These are phyloP conservation scores for Gouania willdenowi DNA, from an alignment of 2,797 vertebrate species.

Conservation along the genomic window DNA sequence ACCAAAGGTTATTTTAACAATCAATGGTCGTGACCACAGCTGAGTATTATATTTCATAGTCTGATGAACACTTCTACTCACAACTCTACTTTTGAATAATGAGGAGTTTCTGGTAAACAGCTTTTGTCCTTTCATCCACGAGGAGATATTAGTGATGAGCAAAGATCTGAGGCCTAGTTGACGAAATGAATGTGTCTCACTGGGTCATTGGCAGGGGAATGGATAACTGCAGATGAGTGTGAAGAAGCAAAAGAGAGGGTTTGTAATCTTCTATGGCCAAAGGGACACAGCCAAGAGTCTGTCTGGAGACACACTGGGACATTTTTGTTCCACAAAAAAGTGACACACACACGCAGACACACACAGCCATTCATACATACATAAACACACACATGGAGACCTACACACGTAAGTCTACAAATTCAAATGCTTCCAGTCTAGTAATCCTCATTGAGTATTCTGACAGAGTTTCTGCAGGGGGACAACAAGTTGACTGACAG, in stretches of 20 bases:
- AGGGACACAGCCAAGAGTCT: constrained; percentile 67
- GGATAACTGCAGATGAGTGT: constrained; percentile 72
- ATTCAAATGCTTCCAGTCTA: constrained; percentile 63
- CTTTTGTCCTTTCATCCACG: constrained; percentile 20
- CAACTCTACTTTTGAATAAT: too few relatives aligned
- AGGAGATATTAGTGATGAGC: constrained; percentile 34
- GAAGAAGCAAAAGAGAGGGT: constrained; percentile 72
- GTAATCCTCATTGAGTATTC: constrained; percentile 77
- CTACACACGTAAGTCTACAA: constrained; percentile 44
- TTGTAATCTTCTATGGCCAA: constrained; percentile 68
- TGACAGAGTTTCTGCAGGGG: constrained; percentile 56
- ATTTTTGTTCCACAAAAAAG: constrained; percentile 74
- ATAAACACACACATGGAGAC: constrained; percentile 42
- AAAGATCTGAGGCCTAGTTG: constrained; percentile 50
- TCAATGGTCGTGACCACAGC: too few relatives aligned
- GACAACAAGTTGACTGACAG: constrained; percentile 74
- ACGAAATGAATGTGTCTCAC: constrained; percentile 65
- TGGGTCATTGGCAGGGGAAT: constrained; percentile 63
- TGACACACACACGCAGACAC: constrained; percentile 36
- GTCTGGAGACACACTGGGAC: constrained; percentile 69
- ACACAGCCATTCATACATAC: constrained; percentile 15
- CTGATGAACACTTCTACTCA: too few relatives aligned
- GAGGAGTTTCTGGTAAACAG: constrained; percentile 3
- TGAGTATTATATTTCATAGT: too few relatives aligned
- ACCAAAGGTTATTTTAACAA: too few relatives aligned